These are phyloP conservation scores for Merops nubicus DNA, from an alignment of 2,113 vertebrate genomes.

Conservation along the genomic window DNA sequence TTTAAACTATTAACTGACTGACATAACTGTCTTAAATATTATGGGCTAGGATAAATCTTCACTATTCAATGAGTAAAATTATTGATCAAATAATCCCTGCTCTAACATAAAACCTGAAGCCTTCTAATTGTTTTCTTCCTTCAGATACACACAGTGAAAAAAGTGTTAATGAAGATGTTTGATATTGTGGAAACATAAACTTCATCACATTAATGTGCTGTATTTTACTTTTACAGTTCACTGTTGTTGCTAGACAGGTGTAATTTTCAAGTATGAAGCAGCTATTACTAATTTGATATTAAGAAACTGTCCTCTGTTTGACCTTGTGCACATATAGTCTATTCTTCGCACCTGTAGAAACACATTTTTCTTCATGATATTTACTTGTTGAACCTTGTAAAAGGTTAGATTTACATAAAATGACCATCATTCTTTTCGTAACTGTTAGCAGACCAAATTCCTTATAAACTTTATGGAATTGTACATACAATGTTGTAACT, in stretches of 20 bases:
- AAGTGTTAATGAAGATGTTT: neutral
- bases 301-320: neutral
- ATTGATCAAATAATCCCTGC: neutral
- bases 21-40: neutral
- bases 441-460: neutral
- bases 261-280: neutral
- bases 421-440: neutral
- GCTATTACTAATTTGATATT: neutral
- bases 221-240: conserved; percentile 34
- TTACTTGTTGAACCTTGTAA: conserved; percentile 1
- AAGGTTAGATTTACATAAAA: conserved; percentile 40
- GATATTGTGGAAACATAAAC: conserved; percentile 8
- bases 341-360: neutral
- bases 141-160: neutral
- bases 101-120: conserved; percentile 15
- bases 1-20: neutral
- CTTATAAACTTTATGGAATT: conserved; percentile 21
- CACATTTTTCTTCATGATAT: neutral
- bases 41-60: neutral
- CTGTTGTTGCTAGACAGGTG: neutral
- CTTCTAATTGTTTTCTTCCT: conserved; percentile 28
- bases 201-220: neutral
- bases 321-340: neutral
- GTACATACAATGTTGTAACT: neutral
- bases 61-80: conserved; percentile 7